Evolutionary conservation across 2,888 invertebrate genomes (phyloP).

Genomic region (Colostygia pectinataria): DNA sequence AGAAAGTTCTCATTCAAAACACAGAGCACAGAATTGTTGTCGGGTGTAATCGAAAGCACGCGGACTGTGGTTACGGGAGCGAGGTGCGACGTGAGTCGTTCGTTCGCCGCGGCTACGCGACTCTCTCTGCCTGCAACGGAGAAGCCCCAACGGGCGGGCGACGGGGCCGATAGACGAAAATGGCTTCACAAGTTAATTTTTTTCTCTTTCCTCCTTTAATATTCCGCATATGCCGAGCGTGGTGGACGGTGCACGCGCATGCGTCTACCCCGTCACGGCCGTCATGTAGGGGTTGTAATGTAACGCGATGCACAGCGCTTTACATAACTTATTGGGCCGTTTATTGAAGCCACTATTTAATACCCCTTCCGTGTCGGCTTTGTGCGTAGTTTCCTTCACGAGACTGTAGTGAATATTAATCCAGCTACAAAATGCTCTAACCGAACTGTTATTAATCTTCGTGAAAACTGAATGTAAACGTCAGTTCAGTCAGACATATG

Average conservation of each 20-base stretch:
- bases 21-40: constrained; percentile 66
- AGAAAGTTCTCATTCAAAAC: constrained; percentile 23
- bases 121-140: constrained; percentile 67
- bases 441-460: constrained; percentile 65
- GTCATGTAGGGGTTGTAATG: constrained; percentile 74
- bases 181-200: constrained; percentile 83
- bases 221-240: constrained; percentile 82
- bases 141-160: constrained; percentile 68
- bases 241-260: constrained; percentile 76
- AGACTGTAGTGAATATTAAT: constrained; percentile 66
- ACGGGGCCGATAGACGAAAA: constrained; percentile 81
- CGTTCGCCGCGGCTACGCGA: constrained; percentile 62
- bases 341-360: constrained; percentile 79
- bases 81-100: constrained; percentile 45
- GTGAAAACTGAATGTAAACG: constrained; percentile 54
- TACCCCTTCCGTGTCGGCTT: constrained; percentile 77
- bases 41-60: constrained; percentile 58
- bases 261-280: constrained; percentile 60
- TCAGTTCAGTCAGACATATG: constrained; percentile 36
- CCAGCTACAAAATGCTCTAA: constrained; percentile 63
- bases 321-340: constrained; percentile 81
- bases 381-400: constrained; percentile 68
- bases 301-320: constrained; percentile 81
- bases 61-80: constrained; percentile 42
- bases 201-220: constrained; percentile 84